Evolutionary conservation across 2,888 invertebrate species (phyloP).

Genomic region (Erebia palarica): DNA sequence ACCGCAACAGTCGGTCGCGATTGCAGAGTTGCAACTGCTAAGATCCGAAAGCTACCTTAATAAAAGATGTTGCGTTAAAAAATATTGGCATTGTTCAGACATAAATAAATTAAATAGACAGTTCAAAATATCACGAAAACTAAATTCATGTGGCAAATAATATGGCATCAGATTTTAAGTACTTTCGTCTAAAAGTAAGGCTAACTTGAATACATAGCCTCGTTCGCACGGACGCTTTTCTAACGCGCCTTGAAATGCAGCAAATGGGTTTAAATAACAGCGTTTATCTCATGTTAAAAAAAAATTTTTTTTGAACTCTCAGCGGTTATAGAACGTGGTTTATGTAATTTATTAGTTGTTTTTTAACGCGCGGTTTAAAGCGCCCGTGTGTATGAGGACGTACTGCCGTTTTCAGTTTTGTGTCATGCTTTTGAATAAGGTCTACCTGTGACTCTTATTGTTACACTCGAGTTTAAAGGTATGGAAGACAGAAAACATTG

Average conservation of each 20-base stretch:
- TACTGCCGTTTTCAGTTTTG: constrained; percentile 36
- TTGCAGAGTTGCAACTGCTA: no score
- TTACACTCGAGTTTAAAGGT: constrained; percentile 42
- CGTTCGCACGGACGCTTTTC: constrained; percentile 2
- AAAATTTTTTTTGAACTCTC: neutral
- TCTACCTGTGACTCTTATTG: constrained; percentile 26
- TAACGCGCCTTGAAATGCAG: neutral
- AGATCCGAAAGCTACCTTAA: constrained; percentile 49
- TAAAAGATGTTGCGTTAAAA: constrained; percentile 57
- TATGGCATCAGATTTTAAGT: constrained; percentile 81
- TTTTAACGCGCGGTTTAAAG: neutral
- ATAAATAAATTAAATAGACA: constrained; percentile 68
- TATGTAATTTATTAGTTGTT: neutral
- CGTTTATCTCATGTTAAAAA: no score
- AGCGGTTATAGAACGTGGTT: neutral
- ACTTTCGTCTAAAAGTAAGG: constrained; percentile 66
- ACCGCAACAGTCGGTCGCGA: no score
- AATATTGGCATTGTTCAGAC: constrained; percentile 61
- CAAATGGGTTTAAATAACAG: no score
- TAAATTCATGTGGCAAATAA: constrained; percentile 79
- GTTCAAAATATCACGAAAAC: constrained; percentile 76
- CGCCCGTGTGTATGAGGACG: neutral
- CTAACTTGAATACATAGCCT: constrained; percentile 45
- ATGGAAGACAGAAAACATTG: constrained; percentile 81
- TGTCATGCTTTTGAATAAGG: constrained; percentile 12